Base-by-base conservation (phyloP, 2,113 vertebrate genomes). In the Oostethus manadensis region DNA sequence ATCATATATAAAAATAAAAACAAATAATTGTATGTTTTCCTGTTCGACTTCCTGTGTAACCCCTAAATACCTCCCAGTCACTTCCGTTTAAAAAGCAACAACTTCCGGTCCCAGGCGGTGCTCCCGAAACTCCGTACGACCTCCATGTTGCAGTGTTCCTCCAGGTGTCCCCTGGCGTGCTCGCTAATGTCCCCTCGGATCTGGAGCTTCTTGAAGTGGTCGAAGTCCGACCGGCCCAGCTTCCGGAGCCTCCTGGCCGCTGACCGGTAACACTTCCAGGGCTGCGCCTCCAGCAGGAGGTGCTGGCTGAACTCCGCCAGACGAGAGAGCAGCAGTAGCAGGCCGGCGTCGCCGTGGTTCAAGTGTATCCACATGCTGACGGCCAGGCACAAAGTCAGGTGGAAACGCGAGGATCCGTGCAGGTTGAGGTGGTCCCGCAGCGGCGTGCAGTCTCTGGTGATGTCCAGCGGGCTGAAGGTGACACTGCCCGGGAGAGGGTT, bases 321-420 rank as follows among this genome's bases (percentile, higher is more conserved):
- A 17, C 68, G 73, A 10, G 90, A 81, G 16, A 98, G 90, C 59
- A 98, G 88, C 42, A 71, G 84, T 68, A 89, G 56, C 35, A 98
- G 87, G 13, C 90, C 94, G 0, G 58, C 45, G 53, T 98, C 96
- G 0, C 95, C 94, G 0, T 98, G 94, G 78, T 95, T 93, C 57
- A 98, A 78, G 71, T 98, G 96, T 71, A 98, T 92, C 96, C 96
- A 98, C 96, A 98, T 98, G 9, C 94, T 98, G 67, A 98, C 83
- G 0, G 96, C 96, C 86, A 98, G 90, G 66, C 95, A 98, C 38
- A 92, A 84, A 60, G 83, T 84, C 13, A 98, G 81, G 76, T 97
- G 90, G 74, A 98, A 98, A 40, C 40, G 35, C 4, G 89, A 77
- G 9, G 84, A 74, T 59, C 88, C 77, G 9, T 90, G 94, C 1